A percentile compares a stretch with the other conserved stretches of the same genome.
Conservation (phyloP, 2,797 vertebrate genomes). For the Propithecus perrieri region DNA sequence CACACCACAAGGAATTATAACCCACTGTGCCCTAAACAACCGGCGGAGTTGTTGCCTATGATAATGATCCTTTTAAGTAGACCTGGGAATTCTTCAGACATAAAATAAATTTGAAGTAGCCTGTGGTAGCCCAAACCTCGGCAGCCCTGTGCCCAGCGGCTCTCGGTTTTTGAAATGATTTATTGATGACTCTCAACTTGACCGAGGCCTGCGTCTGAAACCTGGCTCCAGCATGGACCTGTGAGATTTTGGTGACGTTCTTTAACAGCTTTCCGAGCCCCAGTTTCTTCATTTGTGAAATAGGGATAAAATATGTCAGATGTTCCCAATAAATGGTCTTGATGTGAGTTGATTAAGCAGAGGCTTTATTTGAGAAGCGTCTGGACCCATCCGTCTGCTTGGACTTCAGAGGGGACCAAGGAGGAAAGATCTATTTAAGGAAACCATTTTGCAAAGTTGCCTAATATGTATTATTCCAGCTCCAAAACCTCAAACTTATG, state of each 20-base stretch:
- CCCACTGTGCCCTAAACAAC: not conserved
- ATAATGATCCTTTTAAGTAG: not conserved
- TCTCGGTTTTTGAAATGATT: not conserved
- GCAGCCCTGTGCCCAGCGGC: not conserved
- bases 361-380: not conserved
- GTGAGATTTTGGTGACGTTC: not conserved
- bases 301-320: not conserved
- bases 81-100: not conserved
- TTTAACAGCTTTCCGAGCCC: not conserved
- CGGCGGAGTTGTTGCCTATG: not conserved
- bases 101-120: not conserved
- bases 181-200: not conserved
- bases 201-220: not conserved
- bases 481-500: not conserved
- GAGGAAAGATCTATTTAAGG: not conserved
- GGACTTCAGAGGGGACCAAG: not conserved
- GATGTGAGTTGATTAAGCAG: not conserved
- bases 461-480: not conserved
- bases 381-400: not conserved
- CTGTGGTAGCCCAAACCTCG: no score
- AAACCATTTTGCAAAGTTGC: not conserved
- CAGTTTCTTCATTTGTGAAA: not conserved
- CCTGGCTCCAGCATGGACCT: no score
- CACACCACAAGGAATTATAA: not conserved
- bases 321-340: not conserved